Percentiles rank a stretch among this genome's conserved stretches.
Evolutionary conservation across 2,888 invertebrate genomes (phyloP).

Genomic region (Cephus runcator): DNA sequence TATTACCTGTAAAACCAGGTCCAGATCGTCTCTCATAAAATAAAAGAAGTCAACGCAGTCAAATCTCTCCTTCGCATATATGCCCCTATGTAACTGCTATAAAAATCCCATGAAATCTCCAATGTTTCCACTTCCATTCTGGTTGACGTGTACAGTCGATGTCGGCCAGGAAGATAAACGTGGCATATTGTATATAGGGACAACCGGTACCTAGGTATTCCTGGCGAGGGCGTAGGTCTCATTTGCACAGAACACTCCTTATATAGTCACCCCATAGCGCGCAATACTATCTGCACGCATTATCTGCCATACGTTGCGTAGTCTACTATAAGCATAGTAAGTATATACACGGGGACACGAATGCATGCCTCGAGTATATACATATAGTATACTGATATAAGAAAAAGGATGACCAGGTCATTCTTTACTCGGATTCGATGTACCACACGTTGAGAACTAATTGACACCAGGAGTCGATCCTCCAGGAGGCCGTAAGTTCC

Average conservation of each 20-base stretch:
- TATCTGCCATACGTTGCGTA: conserved; percentile 28
- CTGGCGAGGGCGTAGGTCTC: conserved; percentile 29
- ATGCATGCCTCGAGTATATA: background rate
- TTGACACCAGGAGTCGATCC: background rate
- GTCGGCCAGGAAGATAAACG: background rate
- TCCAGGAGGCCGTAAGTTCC: background rate
- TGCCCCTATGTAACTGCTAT: background rate
- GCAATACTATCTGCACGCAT: conserved; percentile 26
- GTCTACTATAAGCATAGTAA: background rate
- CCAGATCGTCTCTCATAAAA: background rate
- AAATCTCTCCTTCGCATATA: background rate
- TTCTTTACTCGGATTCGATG: background rate
- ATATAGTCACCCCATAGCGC: conserved; percentile 19
- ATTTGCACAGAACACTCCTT: conserved; percentile 37
- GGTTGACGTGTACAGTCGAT: background rate
- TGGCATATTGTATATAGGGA: background rate
- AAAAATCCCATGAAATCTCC: background rate
- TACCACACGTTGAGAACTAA: background rate
- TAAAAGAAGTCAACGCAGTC: background rate
- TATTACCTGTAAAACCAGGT: background rate
- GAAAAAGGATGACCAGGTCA: background rate
- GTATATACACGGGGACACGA: background rate
- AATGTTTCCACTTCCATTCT: background rate
- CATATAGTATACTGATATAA: background rate
- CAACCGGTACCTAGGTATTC: background rate